These are phyloP conservation scores for Pediacus dermestoides DNA, from an alignment of 2,888 invertebrate species.

Conservation along the genomic window DNA sequence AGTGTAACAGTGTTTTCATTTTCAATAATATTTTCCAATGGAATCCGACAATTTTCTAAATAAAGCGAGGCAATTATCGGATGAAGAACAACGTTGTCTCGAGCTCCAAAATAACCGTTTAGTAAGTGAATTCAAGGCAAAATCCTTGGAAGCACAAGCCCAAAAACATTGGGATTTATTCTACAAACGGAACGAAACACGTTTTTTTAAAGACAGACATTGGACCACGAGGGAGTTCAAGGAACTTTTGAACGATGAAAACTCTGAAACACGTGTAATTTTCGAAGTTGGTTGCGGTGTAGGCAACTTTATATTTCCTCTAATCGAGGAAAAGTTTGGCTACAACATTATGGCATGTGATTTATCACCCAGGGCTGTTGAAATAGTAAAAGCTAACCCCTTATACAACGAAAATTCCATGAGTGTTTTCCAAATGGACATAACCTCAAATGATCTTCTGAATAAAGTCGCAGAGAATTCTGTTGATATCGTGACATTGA, in stretches of 20 bases:
- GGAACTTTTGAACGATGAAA: conserved; percentile 39
- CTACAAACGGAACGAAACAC: conserved; percentile 89
- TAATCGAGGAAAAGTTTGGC: conserved; percentile 73
- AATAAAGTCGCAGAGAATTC: conserved; percentile 51
- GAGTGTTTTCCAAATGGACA: conserved; percentile 79
- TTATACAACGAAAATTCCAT: conserved; percentile 65
- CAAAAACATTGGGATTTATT: conserved; percentile 94
- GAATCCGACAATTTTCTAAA: no score
- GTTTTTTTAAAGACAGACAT: conserved; percentile 93
- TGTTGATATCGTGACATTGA: conserved; percentile 81
- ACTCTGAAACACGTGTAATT: conserved; percentile 48
- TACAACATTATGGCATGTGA: conserved; percentile 85
- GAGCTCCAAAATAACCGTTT: conserved; percentile 65
- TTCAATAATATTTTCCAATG: no score
- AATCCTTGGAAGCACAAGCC: conserved; percentile 75
- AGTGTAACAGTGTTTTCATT: no score
- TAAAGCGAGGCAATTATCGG: conserved; percentile 54
- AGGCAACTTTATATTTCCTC: conserved; percentile 92
- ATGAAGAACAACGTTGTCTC: conserved; percentile 61
- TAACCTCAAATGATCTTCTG: conserved; percentile 65
- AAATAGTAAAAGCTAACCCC: conserved; percentile 71
- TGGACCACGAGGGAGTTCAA: conserved; percentile 96
- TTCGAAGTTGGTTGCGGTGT: conserved; percentile 94
- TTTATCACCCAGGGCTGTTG: conserved; percentile 86
- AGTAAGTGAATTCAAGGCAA: conserved; percentile 70